A percentile compares a stretch with the other conserved stretches of the same genome.
phyloP scores from a whole-genome alignment of 2,113 vertebrate genomes.

The Microcebus murinus region DNA sequence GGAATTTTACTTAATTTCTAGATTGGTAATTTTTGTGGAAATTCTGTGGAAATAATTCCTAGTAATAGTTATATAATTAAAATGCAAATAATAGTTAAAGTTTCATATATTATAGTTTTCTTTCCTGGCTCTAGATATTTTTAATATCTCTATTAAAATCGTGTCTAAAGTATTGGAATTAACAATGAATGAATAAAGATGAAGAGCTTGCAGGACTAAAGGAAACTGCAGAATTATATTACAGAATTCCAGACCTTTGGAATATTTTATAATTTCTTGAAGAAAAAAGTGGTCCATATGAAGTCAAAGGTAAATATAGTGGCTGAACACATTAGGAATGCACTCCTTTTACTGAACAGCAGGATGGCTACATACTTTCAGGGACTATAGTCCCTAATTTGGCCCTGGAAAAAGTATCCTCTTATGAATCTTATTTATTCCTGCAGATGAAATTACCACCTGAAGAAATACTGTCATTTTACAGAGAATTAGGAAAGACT shows the following conservation, averaged over 20 bases:
- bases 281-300: background rate
- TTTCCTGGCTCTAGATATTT: background rate
- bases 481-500: background rate
- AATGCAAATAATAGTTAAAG: conserved; percentile 18
- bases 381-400: background rate
- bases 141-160: conserved; percentile 12
- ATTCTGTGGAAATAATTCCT: background rate
- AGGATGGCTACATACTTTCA: background rate
- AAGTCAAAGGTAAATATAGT: background rate
- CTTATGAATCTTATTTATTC: background rate
- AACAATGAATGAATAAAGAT: conserved; percentile 21
- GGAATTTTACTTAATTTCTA: background rate
- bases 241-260: background rate
- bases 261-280: background rate
- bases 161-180: background rate
- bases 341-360: background rate
- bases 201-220: background rate
- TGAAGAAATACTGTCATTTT: conserved; percentile 2
- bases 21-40: background rate
- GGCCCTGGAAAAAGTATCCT: background rate
- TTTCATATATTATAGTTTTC: background rate
- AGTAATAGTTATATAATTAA: conserved; percentile 28
- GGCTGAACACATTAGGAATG: background rate
- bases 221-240: background rate
- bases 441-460: background rate